phyloP scores from a whole-genome alignment of 2,797 vertebrate genomes.

The Euphonia xanthogaster region DNA sequence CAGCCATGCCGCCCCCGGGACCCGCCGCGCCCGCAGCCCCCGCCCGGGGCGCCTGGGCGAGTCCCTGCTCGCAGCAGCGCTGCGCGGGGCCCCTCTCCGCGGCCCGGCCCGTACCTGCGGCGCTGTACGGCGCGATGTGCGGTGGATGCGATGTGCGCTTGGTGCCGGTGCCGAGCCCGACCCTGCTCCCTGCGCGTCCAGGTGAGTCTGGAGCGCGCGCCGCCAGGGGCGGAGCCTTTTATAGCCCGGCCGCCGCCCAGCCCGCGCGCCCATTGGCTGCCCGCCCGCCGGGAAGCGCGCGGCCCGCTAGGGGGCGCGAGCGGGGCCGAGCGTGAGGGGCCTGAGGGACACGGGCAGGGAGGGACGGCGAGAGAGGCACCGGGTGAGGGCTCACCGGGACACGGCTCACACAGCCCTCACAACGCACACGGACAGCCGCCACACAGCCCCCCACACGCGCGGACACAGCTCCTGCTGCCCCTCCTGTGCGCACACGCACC shows the following conservation, averaged over 20 bases:
- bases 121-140: background rate
- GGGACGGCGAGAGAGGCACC: accelerated
- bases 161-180: background rate
- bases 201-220: background rate
- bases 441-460: background rate
- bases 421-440: background rate
- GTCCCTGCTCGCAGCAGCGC: background rate
- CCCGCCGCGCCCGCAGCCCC: background rate
- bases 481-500: accelerated
- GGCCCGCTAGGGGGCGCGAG: background rate
- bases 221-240: background rate
- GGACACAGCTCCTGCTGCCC: background rate
- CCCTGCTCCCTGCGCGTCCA: background rate
- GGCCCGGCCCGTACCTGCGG: background rate
- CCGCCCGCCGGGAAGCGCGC: background rate
- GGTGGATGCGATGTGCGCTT: background rate
- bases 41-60: too few species aligned
- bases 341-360: background rate
- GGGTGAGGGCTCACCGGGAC: too few species aligned
- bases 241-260: background rate
- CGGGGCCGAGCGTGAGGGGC: background rate
- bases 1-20: background rate
- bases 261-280: background rate
- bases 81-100: background rate
- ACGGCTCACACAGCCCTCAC: background rate